Base-by-base conservation (phyloP, 2,888 invertebrate genomes). In the Lydus trimaculatus region DNA sequence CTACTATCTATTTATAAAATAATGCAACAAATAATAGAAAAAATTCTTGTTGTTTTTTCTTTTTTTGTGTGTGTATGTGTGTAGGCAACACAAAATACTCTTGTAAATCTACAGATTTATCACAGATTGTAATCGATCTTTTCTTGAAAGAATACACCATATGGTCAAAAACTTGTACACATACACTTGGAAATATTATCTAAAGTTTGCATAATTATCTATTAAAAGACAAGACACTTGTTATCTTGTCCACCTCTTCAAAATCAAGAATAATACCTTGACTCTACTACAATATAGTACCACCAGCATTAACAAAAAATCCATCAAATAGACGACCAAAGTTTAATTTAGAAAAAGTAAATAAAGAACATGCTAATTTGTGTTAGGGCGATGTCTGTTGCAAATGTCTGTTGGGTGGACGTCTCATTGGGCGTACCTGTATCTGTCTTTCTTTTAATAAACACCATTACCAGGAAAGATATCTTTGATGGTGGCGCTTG, bases 281-380 rank as follows among this genome's bases (percentile, higher is more conserved):
- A n/a, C n/a, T n/a, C n/a, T n/a, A n/a, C n/a, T n/a, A n/a, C n/a
- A n/a, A n/a, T n/a, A 33, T 33, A 33, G 11, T 33, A 11, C 33
- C 33, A 33, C 33, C 39, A n/a, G 39, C n/a, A 39, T 39, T 39
- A 13, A 5, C 2, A 0, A 39, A 39, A 15, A 39, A 39, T 39
- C 39, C 15, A n/a, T 39, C 39, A n/a, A n/a, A n/a, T n/a, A n/a
- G n/a, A 28, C 28, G 28, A 28, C 4, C 4, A 4, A 28, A 28
- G 28, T 28, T 28, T 33, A 33, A 33, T 33, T n/a, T n/a, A n/a
- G n/a, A n/a, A n/a, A n/a, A 33, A 33, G 36, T 36, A 66, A 66
- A 66, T 62, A 43, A 52, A 36, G 58, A 31, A 20, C 63, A 67
- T 67, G 63, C 39, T 63, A 67, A 67, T 67, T 67, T 60, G 15